Base-by-base conservation (phyloP, 2,888 invertebrate genomes). In the Pheosia tremula region DNA sequence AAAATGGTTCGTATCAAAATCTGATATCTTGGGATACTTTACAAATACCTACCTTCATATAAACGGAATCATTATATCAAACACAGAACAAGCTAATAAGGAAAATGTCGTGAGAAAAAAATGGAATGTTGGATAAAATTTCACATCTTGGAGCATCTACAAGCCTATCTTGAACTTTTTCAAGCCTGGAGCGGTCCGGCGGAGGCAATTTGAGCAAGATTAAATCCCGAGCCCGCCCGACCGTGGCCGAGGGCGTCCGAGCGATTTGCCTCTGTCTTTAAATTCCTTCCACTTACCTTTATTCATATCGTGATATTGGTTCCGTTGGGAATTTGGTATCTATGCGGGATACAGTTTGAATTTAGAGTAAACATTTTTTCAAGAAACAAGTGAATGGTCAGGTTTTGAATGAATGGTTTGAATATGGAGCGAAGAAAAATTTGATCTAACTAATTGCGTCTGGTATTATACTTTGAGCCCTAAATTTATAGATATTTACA, bases 201-300 rank as follows among this genome's bases (percentile, higher is more conserved):
- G 66, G 64, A 78, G 79, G 84, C 83, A 85, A 85, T 85, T 84
- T 84, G 74, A 71, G 75, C 77, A 74, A 85, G 85, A 85, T 85
- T 85, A 84, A 85, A 85, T 79, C 80, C 78, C 71, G 77, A 74
- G 74, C 62, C 57, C 77, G 72, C 63, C 81, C 78, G 80, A 78
- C 77, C 83, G 77, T 84, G 66, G 59, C 76, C 69, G 68, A 75
- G 66, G 62, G 59, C 67, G 68, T 59, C 73, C 74, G 68, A 69
- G 63, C 71, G 72, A 68, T 74, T 70, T 69, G 70, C 68, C 62
- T 69, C 75, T 77, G 78, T 77, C 74, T 77, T 74, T 68, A 70
- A 74, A 75, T 63, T 69, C 66, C 60, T 67, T 38, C 71, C 71
- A 69, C 71, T 71, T 75, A 79, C 77, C 78, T 80, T 79, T 77